Evolutionary conservation across 1,140 invertebrate species (phyloP), one percentile per base, ranked within the genome.

Genomic region (Forficula auricularia): DNA sequence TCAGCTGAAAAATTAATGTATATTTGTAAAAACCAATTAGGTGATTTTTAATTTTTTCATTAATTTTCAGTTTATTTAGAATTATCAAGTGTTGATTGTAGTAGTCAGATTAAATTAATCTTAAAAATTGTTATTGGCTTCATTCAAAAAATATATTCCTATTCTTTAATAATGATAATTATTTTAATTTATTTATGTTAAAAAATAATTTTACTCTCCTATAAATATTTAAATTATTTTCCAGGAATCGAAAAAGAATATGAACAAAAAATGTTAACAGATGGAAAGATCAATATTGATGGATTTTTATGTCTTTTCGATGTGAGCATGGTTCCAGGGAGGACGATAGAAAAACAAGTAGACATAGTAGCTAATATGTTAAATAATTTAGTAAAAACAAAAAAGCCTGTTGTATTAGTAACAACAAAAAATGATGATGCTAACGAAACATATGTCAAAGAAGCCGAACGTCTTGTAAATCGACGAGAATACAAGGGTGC

Each of bases 1-100:
- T 95, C 89, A 0, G 89, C 90, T 1, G 91, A 96, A 64, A 98
- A 98, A 57, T 66, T 97, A 12, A 95, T 95, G 89, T 97, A 98
- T 56, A 94, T 96, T 55, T 97, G 91, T 68, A 96, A 96, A 66
- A 94, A 95, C 68, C 91, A 98, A 59, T 66, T 95, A 54, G 90
- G 89, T 60, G 83, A 58, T 60, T 53, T 41, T 19, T 49, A 42
- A 14, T 27, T 33, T 45, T 31, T 37, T 12, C 27, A 38, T 19
- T 43, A 44, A 13, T 32, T n/a, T 46, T 42, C 14, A 43, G 8
- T 38, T 10, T 38, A 9, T 10, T 38, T 9, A 38, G 9, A n/a
- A n/a, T n/a, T n/a, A n/a, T n/a, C n/a, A n/a, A n/a, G n/a, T n/a
- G n/a, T n/a, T n/a, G n/a, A n/a, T n/a, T n/a, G n/a, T n/a, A n/a